Evolutionary conservation across 2,113 vertebrate genomes (phyloP), one percentile per base, ranked within the genome.

Genomic region (Sinocyclocheilus rhinocerous): DNA sequence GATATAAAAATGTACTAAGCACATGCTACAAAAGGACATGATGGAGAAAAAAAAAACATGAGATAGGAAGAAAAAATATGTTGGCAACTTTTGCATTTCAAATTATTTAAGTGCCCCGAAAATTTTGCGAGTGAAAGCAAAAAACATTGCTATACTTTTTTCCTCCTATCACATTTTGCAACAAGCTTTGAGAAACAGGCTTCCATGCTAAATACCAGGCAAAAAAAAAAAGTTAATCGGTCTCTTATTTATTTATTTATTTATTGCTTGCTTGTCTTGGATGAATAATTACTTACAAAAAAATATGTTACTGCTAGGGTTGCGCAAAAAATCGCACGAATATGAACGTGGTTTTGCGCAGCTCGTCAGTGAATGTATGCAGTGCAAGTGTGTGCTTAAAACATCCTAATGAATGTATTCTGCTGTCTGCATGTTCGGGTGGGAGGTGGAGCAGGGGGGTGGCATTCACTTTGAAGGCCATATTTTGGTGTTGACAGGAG

Each of bases 401-500:
- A 57, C 63, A 39, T 63, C 33, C 42, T 69, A 82, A 82, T 83
- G 45, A 67, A 50, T 42, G 39, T 36, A 63, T 75, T 72, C 55
- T 73, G 36, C 78, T 70, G 33, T 81, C 16, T 72, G 50, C 57
- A 20, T 85, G 86, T 82, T 72, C 12, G 72, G 63, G 79, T 67
- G 55, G 72, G 83, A 70, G 80, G 83, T 69, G 55, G 12, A 59
- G 65, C 48, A 82, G 65, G 65, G 50, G 70, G 87, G 72, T 72
- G 81, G 90, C 65, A 24, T 87, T 76, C 42, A 86, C 90, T 92
- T 93, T 93, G 90, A 91, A 93, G 92, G 90, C 88, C 88, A 52
- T 83, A 87, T 88, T 91, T 89, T 91, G 92, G 91, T 93, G 90
- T 89, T 88, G 89, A 90, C 63, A 87, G 80, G 91, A 87, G 82